A percentile compares a stretch with the other conserved stretches of the same genome.
phyloP scores from a whole-genome alignment of 2,888 invertebrate genomes.

The Eueremaeus valkanovi region DNA sequence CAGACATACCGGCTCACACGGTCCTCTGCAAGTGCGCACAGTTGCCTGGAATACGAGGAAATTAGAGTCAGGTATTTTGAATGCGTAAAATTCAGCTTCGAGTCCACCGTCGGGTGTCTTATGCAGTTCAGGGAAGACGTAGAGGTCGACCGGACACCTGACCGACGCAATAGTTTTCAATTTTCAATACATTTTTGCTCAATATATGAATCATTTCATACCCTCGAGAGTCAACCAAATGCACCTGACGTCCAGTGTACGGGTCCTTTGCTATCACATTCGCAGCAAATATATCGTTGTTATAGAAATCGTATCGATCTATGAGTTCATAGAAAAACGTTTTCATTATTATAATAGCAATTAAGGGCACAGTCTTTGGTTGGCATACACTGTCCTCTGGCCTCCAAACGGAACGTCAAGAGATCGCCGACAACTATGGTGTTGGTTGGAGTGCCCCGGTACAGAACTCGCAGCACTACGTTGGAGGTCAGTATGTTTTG shows the following conservation, averaged over 20 bases:
- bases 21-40: conserved; percentile 79
- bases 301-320: conserved; percentile 48
- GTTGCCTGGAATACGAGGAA: conserved; percentile 89
- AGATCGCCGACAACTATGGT: conserved; percentile 91
- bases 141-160: conserved; percentile 79
- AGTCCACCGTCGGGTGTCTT: conserved; percentile 76
- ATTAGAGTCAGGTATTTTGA: conserved; percentile 90
- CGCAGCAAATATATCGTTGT: conserved; percentile 77
- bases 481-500: conserved; percentile 85
- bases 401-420: conserved; percentile 78
- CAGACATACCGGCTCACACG: conserved; percentile 70
- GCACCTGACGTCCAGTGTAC: conserved; percentile 82
- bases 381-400: conserved; percentile 66
- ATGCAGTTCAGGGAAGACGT: conserved; percentile 84
- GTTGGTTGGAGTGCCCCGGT: conserved; percentile 84
- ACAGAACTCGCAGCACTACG: conserved; percentile 76
- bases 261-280: conserved; percentile 89
- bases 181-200: not conserved
- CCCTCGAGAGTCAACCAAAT: conserved; percentile 84
- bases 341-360: no score
- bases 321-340: conserved; percentile 2
- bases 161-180: not conserved
- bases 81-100: conserved; percentile 87
- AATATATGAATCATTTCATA: conserved; percentile 52
- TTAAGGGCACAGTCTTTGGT: no score